These are phyloP conservation scores for Athripsodes cinereus DNA, from an alignment of 2,888 invertebrate genomes.

Conservation along the genomic window DNA sequence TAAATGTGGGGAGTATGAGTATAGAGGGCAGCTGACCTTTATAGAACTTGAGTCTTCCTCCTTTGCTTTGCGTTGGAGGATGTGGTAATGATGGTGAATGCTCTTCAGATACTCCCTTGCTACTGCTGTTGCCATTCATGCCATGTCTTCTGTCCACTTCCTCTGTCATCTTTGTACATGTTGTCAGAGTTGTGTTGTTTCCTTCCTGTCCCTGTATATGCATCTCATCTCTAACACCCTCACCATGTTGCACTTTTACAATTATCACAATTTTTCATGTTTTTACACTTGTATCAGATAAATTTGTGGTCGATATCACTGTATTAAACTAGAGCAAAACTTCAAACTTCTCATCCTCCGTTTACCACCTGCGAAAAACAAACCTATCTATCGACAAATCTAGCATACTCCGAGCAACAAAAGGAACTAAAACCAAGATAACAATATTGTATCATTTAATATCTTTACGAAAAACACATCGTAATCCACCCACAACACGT, in stretches of 20 bases:
- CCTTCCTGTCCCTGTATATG: slow-evolving; percentile 55
- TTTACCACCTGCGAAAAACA: slow-evolving; percentile 48
- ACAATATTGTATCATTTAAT: slow-evolving; percentile 15
- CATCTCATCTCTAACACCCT: slow-evolving; percentile 57
- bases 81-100: slow-evolving; percentile 34
- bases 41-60: slow-evolving; percentile 74
- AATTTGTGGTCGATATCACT: slow-evolving; percentile 9
- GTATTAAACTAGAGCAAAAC: slow-evolving; percentile 31
- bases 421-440: slow-evolving; percentile 9
- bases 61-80: slow-evolving; percentile 41
- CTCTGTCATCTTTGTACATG: slow-evolving; percentile 45
- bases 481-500: slow-evolving; percentile 50
- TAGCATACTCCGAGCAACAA: slow-evolving; percentile 15
- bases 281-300: slow-evolving; percentile 6
- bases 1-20: background rate
- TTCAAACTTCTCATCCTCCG: slow-evolving; percentile 49
- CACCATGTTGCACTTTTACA: slow-evolving; percentile 42
- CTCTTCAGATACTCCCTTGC: slow-evolving; percentile 44
- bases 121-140: slow-evolving; percentile 63
- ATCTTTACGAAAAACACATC: slow-evolving; percentile 32
- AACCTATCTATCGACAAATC: slow-evolving; percentile 32
- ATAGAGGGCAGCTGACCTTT: slow-evolving; percentile 57
- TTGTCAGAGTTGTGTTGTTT: slow-evolving; percentile 63
- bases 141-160: slow-evolving; percentile 67
- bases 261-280: slow-evolving; percentile 20